Percentiles rank a stretch among this genome's conserved stretches.
Conservation (phyloP, 2,888 invertebrate genomes). For the Melieria picta region DNA sequence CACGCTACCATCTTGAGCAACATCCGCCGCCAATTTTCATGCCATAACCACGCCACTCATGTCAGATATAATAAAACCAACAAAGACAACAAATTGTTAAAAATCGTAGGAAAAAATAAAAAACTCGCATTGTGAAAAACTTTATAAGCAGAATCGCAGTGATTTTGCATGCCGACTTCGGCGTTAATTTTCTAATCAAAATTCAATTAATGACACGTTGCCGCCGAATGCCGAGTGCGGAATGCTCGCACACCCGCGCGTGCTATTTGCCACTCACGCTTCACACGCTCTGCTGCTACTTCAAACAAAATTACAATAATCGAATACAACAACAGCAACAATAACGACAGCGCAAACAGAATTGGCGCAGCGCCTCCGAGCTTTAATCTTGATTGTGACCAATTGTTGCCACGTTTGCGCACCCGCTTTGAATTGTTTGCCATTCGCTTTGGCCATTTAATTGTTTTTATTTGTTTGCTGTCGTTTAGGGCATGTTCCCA, state of each 20-base stretch:
- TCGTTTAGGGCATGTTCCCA: too few relatives aligned
- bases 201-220: constrained; percentile 9
- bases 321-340: neutral
- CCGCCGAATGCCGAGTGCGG: neutral
- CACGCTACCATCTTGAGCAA: constrained; percentile 15
- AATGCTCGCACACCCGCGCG: neutral
- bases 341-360: neutral
- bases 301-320: neutral
- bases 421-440: too few relatives aligned
- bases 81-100: too few relatives aligned
- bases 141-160: neutral
- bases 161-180: constrained; percentile 19
- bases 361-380: neutral
- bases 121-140: too few relatives aligned
- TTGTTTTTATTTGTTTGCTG: too few relatives aligned
- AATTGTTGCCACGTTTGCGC: neutral
- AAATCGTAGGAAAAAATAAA: too few relatives aligned
- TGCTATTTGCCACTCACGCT: neutral
- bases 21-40: neutral
- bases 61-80: too few relatives aligned
- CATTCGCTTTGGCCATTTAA: too few relatives aligned
- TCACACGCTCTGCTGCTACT: neutral
- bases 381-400: constrained; percentile 13
- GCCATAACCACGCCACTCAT: too few relatives aligned
- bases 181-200: constrained; percentile 5